These are phyloP conservation scores for Brevimyrus niger DNA, from an alignment of 2,113 vertebrate species.

Conservation along the genomic window DNA sequence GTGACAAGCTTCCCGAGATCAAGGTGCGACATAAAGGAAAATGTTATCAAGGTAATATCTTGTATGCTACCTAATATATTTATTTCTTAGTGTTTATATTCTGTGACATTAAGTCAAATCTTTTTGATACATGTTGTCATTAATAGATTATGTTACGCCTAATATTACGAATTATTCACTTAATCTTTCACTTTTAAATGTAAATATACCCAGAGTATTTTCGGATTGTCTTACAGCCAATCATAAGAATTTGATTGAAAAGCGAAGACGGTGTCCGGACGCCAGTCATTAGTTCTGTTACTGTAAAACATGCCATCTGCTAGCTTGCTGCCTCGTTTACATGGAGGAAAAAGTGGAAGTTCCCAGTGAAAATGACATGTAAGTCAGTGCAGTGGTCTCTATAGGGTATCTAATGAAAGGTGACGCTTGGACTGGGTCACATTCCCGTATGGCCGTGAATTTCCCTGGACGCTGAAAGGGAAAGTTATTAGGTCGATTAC, in stretches of 20 bases:
- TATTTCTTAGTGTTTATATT: background rate
- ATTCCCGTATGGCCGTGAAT: background rate
- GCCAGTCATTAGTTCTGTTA: background rate
- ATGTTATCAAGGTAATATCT: constrained; percentile 73
- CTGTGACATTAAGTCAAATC: background rate
- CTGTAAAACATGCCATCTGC: background rate
- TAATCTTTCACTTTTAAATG: background rate
- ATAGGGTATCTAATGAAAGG: background rate
- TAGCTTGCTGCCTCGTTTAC: too few species aligned
- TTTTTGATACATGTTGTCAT: background rate
- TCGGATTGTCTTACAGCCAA: background rate
- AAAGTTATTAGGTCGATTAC: background rate
- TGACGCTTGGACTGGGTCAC: background rate
- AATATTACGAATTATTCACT: background rate
- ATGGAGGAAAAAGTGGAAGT: background rate
- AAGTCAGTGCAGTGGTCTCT: background rate
- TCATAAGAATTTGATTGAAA: too few species aligned
- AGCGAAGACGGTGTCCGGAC: too few species aligned
- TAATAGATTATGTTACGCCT: background rate
- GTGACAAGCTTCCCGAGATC: constrained; percentile 52
- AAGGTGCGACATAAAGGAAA: constrained; percentile 72
- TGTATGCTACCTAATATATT: background rate
- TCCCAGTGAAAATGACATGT: background rate
- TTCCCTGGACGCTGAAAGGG: background rate
- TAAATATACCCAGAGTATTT: background rate